Conservation (phyloP, 2,888 invertebrate genomes). For the Gasteruption jaculator region DNA sequence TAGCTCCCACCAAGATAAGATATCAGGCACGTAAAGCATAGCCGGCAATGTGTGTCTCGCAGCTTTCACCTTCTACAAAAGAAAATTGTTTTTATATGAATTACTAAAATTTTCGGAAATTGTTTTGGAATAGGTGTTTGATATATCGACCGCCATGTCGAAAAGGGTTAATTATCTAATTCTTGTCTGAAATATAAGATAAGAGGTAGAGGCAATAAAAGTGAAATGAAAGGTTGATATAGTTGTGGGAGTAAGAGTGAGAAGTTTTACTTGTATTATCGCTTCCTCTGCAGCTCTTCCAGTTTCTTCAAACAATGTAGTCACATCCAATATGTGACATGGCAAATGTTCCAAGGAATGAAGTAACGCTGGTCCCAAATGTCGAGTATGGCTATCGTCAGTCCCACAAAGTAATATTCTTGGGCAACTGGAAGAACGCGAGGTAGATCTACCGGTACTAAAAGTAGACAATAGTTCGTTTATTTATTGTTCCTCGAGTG, state of each 20-base stretch:
- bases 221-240: no score
- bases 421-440: conserved; percentile 46
- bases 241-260: no score
- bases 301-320: conserved; percentile 61
- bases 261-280: conserved; percentile 63
- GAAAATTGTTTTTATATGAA: conserved; percentile 12
- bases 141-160: neutral
- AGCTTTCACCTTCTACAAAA: conserved; percentile 68
- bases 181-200: neutral
- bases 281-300: conserved; percentile 74
- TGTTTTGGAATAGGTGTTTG: conserved; percentile 5
- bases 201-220: neutral
- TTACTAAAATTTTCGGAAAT: conserved; percentile 8
- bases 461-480: conserved; percentile 12
- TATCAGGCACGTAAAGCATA: conserved; percentile 44
- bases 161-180: conserved; percentile 8
- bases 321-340: conserved; percentile 65
- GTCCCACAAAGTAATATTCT: conserved; percentile 53
- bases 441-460: conserved; percentile 30
- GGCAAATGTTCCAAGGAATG: conserved; percentile 71
- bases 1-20: conserved; percentile 46
- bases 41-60: conserved; percentile 67
- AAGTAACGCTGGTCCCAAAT: conserved; percentile 74
- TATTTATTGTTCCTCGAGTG: no score
- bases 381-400: conserved; percentile 59